Evolutionary conservation across 1,140 invertebrate genomes (phyloP), one percentile per base, ranked within the genome.

Genomic region (Saxidomus purpurata): DNA sequence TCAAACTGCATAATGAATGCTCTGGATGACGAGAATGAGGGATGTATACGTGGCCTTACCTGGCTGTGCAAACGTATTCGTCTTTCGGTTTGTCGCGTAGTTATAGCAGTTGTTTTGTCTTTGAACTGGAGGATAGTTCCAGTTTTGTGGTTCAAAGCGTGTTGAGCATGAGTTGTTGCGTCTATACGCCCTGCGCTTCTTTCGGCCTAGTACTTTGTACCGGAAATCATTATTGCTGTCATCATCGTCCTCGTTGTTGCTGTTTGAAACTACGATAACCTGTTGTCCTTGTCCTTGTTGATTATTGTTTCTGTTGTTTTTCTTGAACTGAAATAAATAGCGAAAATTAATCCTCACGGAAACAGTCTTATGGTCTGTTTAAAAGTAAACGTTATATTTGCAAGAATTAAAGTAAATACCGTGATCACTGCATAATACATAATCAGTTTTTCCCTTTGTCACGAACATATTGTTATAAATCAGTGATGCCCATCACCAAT

Each of bases 1-100:
- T n/a, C n/a, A n/a, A n/a, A n/a, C n/a, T n/a, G n/a, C n/a, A n/a
- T n/a, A n/a, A n/a, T n/a, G n/a, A n/a, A n/a, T n/a, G n/a, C n/a
- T n/a, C n/a, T n/a, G n/a, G n/a, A n/a, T n/a, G n/a, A n/a, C n/a
- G n/a, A n/a, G n/a, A n/a, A n/a, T n/a, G n/a, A n/a, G n/a, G n/a
- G n/a, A n/a, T n/a, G n/a, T n/a, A n/a, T n/a, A n/a, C n/a, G n/a
- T n/a, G n/a, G n/a, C n/a, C n/a, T n/a, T n/a, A 88, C 86, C 86
- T 88, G 86, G 86, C 40, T 88, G 86, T 71, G 86, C 86, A 88
- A 88, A 88, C 2, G 86, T 88, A 61, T 88, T 81, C 4, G 86
- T 88, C 47, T 71, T 55, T 17, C 81, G 63, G 43, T 88, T 88
- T 22, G 86, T 79, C 0, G 86, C 86, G 36, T 88, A 88, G 63